Conservation (phyloP, 2,797 vertebrate genomes). For the Gallirallus australis region DNA sequence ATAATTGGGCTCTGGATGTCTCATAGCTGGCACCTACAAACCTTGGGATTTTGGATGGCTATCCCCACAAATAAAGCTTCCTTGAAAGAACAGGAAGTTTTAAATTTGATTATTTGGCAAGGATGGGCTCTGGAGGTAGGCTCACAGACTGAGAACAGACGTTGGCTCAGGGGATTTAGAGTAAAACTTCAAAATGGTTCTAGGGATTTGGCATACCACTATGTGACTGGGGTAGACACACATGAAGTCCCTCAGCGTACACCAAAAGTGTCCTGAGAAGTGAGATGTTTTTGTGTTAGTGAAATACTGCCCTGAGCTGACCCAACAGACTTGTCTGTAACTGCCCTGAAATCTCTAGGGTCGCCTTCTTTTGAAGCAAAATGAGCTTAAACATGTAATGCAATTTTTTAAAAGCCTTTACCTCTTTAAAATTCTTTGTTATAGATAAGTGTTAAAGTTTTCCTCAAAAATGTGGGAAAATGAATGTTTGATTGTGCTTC, state of each 20-base stretch:
- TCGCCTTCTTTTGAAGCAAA: not conserved
- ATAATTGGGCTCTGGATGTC: not conserved
- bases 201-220: not conserved
- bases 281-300: not conserved
- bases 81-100: not conserved
- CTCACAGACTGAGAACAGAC: not conserved
- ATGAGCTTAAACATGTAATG: not conserved
- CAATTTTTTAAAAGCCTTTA: not conserved
- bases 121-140: not conserved
- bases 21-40: constrained; percentile 12
- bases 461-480: not conserved
- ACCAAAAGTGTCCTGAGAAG: not conserved
- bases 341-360: not conserved
- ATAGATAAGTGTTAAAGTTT: not conserved
- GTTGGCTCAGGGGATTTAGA: not conserved
- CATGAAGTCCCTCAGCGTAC: not conserved
- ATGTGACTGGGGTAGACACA: not conserved
- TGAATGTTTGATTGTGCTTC: not conserved
- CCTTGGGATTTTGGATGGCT: not conserved
- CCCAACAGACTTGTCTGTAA: not conserved
- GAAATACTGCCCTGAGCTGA: not conserved
- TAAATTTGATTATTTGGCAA: not conserved
- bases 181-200: not conserved
- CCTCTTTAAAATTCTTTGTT: not conserved
- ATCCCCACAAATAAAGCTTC: not conserved